Base-by-base conservation (phyloP, 1,140 invertebrate genomes). In the Ptiloglossa arizonensis region DNA sequence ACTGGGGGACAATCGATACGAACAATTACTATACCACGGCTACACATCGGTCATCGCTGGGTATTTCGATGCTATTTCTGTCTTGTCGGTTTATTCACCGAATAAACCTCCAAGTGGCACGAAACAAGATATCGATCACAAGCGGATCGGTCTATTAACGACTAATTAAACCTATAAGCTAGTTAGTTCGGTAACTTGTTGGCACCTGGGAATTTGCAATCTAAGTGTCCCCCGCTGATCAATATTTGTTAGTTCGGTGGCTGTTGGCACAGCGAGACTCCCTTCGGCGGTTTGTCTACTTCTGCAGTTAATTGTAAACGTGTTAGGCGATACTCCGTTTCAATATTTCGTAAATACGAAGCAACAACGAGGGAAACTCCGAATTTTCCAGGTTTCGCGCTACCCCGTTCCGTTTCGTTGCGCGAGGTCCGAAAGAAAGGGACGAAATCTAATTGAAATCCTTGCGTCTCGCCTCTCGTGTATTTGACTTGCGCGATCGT, bases 51-150 rank as follows among this genome's bases (percentile, higher is more conserved):
- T 52, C 38, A 19, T 29, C 32, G 5, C 46, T 15, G 19, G 48
- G 48, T 5, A 1, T 44, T 57, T 59, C 24, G 0, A 3, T n/a
- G 17, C 8, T 73, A 64, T 66, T 74, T 74, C 48, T 41, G 22
- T 52, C 29, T 27, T n/a, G 32, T 29, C 71, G 2, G 15, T 24
- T 27, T 66, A 74, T 74, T 54, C 24, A 66, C 19, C 60, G 8
- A 66, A 74, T 74, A 44, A 54, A 44, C 46, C 32, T 29, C 38
- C 38, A 66, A 74, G 60, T 74, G 48, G 60, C 22, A 41, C 17
- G 24, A 22, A 24, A 66, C 48, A 32, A 48, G 56, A 35, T 62
- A 73, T 74, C 71, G 71, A 54, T 66, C 48, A 71, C n/a, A 50
- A n/a, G n/a, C n/a, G 5, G 2, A 50, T 62, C 57, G 1, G 13